These are phyloP conservation scores for Drosophila differens DNA, from an alignment of 2,888 invertebrate species.

Conservation along the genomic window DNA sequence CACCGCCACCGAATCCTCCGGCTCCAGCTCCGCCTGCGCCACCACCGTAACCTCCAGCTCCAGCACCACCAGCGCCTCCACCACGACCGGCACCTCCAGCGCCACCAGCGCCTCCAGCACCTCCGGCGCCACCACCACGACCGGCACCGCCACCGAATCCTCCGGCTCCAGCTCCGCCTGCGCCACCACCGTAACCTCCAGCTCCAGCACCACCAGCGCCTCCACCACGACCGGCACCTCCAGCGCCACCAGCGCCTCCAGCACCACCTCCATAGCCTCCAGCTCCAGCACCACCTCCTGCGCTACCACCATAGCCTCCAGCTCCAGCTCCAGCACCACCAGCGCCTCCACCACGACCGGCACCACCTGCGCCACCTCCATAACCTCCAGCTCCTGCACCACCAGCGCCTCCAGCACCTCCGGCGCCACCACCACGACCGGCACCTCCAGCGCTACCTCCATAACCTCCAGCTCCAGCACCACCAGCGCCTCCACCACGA, in stretches of 20 bases:
- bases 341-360: conserved; percentile 22
- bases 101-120: conserved; percentile 8
- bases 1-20: conserved; percentile 10
- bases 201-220: not conserved
- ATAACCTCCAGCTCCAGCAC: not conserved
- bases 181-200: conserved; percentile 6
- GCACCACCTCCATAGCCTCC: conserved; percentile 24
- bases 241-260: too few species aligned
- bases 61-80: conserved; percentile 19
- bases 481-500: not conserved
- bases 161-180: conserved; percentile 31
- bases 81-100: conserved; percentile 27
- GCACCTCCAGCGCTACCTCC: conserved; percentile 24
- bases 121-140: not conserved
- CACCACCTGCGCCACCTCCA: conserved; percentile 21
- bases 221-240: conserved; percentile 34
- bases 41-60: conserved; percentile 2
- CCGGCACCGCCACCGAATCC: conserved; percentile 22
- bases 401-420: too few species aligned
- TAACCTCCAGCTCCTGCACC: conserved; percentile 28
- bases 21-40: conserved; percentile 41
- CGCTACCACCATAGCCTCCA: conserved; percentile 2
- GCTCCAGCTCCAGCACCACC: not conserved
- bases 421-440: conserved; percentile 14
- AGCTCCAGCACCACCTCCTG: conserved; percentile 3